Evolutionary conservation across 2,797 vertebrate genomes (phyloP).

Genomic region (Megaceryle alcyon): DNA sequence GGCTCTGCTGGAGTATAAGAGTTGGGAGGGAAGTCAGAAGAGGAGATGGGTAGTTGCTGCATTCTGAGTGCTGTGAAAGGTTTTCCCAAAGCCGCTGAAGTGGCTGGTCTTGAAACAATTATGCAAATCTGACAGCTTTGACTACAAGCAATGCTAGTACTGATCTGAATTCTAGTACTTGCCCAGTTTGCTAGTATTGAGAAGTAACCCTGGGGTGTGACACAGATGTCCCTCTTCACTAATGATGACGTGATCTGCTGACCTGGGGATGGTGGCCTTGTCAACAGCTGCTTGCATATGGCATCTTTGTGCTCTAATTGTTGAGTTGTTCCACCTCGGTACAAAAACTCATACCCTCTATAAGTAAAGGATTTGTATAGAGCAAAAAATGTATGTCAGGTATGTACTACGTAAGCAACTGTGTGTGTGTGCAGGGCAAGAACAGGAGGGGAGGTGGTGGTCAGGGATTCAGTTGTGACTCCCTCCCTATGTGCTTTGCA

Average conservation of each 20-base stretch:
- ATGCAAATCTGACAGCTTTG: neutral
- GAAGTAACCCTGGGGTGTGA: neutral
- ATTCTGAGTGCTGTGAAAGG: neutral
- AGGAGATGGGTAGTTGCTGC: neutral
- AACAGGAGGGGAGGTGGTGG: neutral
- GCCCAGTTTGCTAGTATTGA: neutral
- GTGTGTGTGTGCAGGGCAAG: no score
- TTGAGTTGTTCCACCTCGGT: neutral
- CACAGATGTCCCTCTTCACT: neutral
- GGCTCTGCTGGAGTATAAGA: neutral
- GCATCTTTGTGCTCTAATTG: neutral
- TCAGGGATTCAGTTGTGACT: neutral
- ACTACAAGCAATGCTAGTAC: neutral
- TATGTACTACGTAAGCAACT: rapidly evolving
- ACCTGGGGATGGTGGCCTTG: neutral
- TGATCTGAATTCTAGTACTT: neutral
- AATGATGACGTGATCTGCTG: neutral
- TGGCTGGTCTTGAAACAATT: neutral
- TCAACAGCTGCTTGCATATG: neutral
- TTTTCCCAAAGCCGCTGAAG: constrained; percentile 13
- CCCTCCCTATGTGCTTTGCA: neutral
- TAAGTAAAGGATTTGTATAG: neutral
- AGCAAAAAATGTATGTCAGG: neutral
- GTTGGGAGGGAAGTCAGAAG: neutral
- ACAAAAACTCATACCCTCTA: neutral